phyloP scores from a whole-genome alignment of 1,140 invertebrate genomes.

The Eubasilissa regina region DNA sequence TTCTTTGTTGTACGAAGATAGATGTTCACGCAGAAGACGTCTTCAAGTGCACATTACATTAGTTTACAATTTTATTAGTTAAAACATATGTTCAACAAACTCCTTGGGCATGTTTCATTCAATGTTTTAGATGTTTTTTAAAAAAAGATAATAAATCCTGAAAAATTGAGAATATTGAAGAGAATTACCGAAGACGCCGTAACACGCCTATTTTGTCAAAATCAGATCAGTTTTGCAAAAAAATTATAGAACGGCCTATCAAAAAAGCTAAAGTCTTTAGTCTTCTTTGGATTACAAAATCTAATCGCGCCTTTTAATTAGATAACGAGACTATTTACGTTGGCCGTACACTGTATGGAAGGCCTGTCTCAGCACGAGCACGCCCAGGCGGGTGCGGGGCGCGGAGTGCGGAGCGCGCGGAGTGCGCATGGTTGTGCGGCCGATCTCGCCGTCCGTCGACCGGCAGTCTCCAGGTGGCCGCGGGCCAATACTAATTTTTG shows the following conservation, averaged over 20 bases:
- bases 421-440: not conserved
- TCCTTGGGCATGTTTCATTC: not conserved
- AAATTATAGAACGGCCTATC: not conserved
- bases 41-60: constrained; percentile 21
- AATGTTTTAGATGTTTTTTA: constrained; percentile 2
- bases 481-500: constrained; percentile 53
- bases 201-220: constrained; percentile 8
- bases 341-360: constrained; percentile 27
- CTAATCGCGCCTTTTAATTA: constrained; percentile 7
- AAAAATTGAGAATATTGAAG: not conserved
- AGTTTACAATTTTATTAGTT: constrained; percentile 1
- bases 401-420: not conserved
- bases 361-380: constrained; percentile 30
- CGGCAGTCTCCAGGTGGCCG: constrained; percentile 44
- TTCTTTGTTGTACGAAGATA: constrained; percentile 31
- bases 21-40: not conserved
- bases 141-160: not conserved
- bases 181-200: not conserved
- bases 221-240: not conserved
- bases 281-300: not conserved
- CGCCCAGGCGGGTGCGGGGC: not conserved
- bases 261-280: not conserved
- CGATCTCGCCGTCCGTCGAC: constrained; percentile 12
- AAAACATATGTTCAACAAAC: constrained; percentile 3
- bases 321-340: constrained; percentile 40